Percentiles rank a stretch among this genome's conserved stretches.
Conservation (phyloP, 2,113 vertebrate genomes). For the Caracal caracal region DNA sequence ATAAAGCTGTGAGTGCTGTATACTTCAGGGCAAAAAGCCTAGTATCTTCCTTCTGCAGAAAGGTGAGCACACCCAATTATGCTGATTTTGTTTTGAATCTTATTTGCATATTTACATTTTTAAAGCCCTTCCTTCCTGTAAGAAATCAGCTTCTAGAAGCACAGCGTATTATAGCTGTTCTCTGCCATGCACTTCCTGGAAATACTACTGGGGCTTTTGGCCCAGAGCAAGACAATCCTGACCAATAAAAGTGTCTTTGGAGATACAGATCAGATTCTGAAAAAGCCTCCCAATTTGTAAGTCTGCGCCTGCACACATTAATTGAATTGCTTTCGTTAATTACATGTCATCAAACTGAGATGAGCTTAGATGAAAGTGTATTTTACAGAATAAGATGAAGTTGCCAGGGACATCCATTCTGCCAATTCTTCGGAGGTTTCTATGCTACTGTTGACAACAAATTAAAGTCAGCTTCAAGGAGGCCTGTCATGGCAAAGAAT, state of each 20-base stretch:
- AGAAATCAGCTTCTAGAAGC: background rate
- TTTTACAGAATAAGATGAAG: conserved; percentile 65
- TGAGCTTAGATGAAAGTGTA: conserved; percentile 41
- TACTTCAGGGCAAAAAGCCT: background rate
- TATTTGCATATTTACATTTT: background rate
- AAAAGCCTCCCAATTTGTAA: conserved; percentile 1
- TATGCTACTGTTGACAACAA: conserved; percentile 14
- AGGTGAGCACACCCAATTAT: background rate
- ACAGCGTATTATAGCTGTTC: background rate
- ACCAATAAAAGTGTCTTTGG: conserved; percentile 19
- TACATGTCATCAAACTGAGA: conserved; percentile 73
- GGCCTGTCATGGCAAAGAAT: background rate
- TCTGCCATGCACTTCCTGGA: background rate
- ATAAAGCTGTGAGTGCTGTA: background rate
- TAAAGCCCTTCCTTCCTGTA: background rate
- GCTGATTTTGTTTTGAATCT: background rate
- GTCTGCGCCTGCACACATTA: conserved; percentile 55
- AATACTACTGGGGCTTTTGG: background rate
- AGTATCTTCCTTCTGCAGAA: background rate
- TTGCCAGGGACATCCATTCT: background rate
- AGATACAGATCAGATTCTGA: background rate
- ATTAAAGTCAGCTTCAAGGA: conserved; percentile 28
- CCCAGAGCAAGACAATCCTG: background rate
- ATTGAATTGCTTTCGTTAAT: conserved; percentile 83
- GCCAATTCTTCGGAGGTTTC: background rate